Evolutionary conservation across 2,113 vertebrate species (phyloP), one percentile per base, ranked within the genome.

Genomic region (Pelodiscus sinensis): DNA sequence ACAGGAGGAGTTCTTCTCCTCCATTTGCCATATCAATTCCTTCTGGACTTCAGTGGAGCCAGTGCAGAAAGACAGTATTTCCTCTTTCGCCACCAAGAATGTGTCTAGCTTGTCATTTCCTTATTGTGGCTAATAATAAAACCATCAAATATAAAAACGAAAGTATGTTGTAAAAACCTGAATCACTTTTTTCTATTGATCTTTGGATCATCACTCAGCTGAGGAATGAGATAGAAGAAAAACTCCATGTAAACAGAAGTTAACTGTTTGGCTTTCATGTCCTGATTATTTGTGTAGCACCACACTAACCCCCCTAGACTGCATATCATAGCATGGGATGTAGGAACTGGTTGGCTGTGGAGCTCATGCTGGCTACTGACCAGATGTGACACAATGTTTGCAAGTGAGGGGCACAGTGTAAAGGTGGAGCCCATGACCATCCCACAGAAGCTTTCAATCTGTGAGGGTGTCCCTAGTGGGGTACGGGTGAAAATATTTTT

Each of bases 311-410:
- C 29, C 62, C 25, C 24, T 13, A 25, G 60, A 52, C 35, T 94
- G 52, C 44, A 44, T 44, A 44, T 94, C 55, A 35, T 85, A 85
- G 44, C 55, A 75, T 68, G 81, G 90, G 24, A 84, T 65, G 82
- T 77, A 93, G 86, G 24, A 84, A 57, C 14, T 5, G 56, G 25
- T 71, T 90, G 2, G 2, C 44, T 81, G 35, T 83, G n/a, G 65
- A 71, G 16, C 31, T 19, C 16, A 19, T 88, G 68, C 51, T 85
- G 9, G 62, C 86, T 89, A 85, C 55, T 65, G 79, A 90, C 84
- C 44, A 35, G 65, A 71, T 31, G n/a, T 18, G 9, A 19, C 31
- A 71, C n/a, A n/a, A 35, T 18, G 27, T 25, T 27, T 60, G 58
- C 25, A 25, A 60, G 11, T 27, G 57, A 25, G 57, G 57, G 57